Evolutionary conservation across 2,888 invertebrate species (phyloP).

Genomic region (Branchipolynoe longqiensis): DNA sequence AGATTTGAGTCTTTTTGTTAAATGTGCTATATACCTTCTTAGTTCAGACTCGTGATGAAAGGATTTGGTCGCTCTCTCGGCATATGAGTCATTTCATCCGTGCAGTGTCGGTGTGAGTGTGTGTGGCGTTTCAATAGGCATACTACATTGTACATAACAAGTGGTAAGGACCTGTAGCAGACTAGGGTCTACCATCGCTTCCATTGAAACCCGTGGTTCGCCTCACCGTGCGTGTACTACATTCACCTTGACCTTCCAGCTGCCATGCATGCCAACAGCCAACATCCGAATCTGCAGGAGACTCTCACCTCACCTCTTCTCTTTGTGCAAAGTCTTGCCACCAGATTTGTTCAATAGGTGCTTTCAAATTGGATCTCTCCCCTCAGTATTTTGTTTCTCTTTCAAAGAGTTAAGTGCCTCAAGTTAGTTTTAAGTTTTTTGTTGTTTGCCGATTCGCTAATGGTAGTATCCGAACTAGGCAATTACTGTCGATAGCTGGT

Average conservation of each 20-base stretch:
- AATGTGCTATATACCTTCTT: not conserved
- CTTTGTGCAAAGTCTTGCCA: not conserved
- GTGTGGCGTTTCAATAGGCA: conserved; percentile 22
- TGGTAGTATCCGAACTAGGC: too few relatives aligned
- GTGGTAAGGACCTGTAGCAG: not conserved
- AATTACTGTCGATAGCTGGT: too few relatives aligned
- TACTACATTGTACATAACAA: conserved; percentile 31
- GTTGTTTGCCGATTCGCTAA: too few relatives aligned
- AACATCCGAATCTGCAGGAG: not conserved
- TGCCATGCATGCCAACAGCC: conserved; percentile 29
- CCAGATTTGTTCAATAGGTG: too few relatives aligned
- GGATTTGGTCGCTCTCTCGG: not conserved
- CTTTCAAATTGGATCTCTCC: too few relatives aligned
- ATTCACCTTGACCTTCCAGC: conserved; percentile 14
- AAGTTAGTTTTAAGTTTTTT: too few relatives aligned
- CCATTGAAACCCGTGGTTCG: conserved; percentile 5
- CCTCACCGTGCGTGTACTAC: conserved; percentile 14
- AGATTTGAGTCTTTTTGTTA: too few relatives aligned
- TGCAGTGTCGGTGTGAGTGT: not conserved
- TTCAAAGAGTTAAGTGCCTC: too few relatives aligned
- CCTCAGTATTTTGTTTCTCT: too few relatives aligned
- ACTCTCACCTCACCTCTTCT: not conserved
- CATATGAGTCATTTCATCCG: conserved; percentile 3
- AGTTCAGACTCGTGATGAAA: conserved; percentile 6
- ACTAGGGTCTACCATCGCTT: conserved; percentile 32